phyloP scores from a whole-genome alignment of 2,113 vertebrate genomes.

The Pyrgilauda ruficollis region DNA sequence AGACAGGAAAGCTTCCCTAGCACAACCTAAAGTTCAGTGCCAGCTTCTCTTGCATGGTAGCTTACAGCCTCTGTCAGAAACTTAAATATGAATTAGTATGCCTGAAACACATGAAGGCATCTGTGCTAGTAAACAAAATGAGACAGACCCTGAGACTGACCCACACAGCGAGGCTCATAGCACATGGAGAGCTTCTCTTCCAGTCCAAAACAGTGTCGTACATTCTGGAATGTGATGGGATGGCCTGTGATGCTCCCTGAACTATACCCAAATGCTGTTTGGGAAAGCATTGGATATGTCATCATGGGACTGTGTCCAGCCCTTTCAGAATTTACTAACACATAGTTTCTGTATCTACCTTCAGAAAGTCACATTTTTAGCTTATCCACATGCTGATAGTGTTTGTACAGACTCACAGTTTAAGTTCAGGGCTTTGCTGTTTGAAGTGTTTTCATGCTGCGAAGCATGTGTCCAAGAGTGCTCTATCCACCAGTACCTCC shows the following conservation, averaged over 20 bases:
- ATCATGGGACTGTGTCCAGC: background rate
- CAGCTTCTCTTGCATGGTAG: background rate
- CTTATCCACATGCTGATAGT: background rate
- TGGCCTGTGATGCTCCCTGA: background rate
- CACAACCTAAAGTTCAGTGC: background rate
- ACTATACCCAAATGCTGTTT: background rate
- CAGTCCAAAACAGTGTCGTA: background rate
- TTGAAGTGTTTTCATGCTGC: background rate
- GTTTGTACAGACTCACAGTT: background rate
- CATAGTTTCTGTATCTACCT: background rate
- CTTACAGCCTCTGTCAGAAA: background rate
- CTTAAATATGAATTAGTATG: background rate
- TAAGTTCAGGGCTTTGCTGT: background rate
- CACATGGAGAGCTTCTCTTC: background rate
- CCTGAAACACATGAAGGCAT: background rate
- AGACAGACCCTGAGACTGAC: background rate
- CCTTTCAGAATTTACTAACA: background rate
- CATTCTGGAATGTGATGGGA: background rate
- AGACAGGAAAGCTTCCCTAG: background rate
- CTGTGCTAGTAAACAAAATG: background rate
- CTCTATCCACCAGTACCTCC: background rate
- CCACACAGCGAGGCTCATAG: fast-evolving
- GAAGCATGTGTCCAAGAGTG: background rate
- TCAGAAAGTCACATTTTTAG: background rate
- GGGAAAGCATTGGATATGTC: background rate